A percentile compares a stretch with the other conserved stretches of the same genome.
phyloP scores from a whole-genome alignment of 2,888 invertebrate genomes.

The Andrena dorsata region DNA sequence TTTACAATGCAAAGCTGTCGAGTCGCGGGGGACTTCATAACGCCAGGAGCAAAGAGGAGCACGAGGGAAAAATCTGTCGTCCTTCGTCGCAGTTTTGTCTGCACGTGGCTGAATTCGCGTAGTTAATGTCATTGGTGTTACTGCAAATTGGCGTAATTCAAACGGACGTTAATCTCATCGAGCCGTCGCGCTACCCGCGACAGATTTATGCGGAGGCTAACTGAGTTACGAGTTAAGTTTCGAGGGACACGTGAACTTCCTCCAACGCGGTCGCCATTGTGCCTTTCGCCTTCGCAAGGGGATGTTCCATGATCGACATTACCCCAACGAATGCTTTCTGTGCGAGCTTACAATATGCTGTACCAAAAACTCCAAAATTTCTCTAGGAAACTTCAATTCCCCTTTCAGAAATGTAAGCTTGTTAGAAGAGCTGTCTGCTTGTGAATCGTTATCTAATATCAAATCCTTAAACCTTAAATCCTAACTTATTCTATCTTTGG shows the following conservation, averaged over 20 bases:
- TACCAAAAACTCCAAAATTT: no score
- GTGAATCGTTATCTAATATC: no score
- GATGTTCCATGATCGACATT: no score
- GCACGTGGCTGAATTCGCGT: not conserved
- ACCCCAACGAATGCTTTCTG: no score
- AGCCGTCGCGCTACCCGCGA: not conserved
- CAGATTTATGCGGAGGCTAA: conserved; percentile 22
- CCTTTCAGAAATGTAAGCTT: no score
- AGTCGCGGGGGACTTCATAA: conserved; percentile 3
- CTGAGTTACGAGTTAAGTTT: conserved; percentile 19
- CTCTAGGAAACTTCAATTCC: no score
- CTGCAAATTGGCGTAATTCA: conserved; percentile 25
- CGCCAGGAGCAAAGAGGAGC: not conserved
- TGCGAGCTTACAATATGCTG: no score
- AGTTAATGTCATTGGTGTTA: conserved; percentile 13
- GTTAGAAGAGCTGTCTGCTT: no score
- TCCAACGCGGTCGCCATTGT: conserved; percentile 2
- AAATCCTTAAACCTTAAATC: no score
- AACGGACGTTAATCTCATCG: conserved; percentile 26
- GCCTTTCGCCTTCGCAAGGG: not conserved
- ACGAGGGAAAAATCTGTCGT: not conserved
- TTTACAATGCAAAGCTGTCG: conserved; percentile 1
- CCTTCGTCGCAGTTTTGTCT: not conserved
- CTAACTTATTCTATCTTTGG: no score
- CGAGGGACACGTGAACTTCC: conserved; percentile 5